These are phyloP conservation scores for Dione juno DNA, from an alignment of 2,888 invertebrate species.

Conservation along the genomic window DNA sequence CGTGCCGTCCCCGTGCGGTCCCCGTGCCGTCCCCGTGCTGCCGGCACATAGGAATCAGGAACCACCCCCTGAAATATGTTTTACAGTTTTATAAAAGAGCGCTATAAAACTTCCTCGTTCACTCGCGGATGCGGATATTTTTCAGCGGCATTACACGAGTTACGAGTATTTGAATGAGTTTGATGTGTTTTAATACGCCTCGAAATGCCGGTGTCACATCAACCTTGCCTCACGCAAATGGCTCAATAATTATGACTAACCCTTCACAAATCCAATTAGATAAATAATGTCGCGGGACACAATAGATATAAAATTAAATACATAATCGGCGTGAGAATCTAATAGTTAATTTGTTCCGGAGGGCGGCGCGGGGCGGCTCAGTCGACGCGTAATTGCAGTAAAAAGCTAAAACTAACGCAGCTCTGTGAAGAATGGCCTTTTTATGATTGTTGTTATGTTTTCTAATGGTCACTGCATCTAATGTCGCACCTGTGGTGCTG, in stretches of 20 bases:
- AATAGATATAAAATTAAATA: constrained; percentile 36
- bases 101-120: constrained; percentile 6
- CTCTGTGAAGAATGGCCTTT: constrained; percentile 58
- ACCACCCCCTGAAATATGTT: constrained; percentile 36
- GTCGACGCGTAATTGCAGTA: constrained; percentile 51
- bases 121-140: not conserved
- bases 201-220: not conserved
- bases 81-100: constrained; percentile 27
- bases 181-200: not conserved
- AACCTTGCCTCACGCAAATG: not conserved
- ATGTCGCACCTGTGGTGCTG: constrained; percentile 32
- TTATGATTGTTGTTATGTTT: constrained; percentile 40
- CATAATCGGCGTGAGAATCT: constrained; percentile 57
- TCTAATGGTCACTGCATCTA: constrained; percentile 42
- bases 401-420: constrained; percentile 50
- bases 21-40: constrained; percentile 1
- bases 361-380: constrained; percentile 54
- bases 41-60: constrained; percentile 1
- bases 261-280: constrained; percentile 34
- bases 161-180: constrained; percentile 12
- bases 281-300: constrained; percentile 18
- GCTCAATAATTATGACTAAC: constrained; percentile 22
- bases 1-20: constrained; percentile 5
- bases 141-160: not conserved
- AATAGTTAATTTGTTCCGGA: constrained; percentile 65